Evolutionary conservation across 2,888 invertebrate species (phyloP).

Genomic region (Hirtodrosophila confusa): DNA sequence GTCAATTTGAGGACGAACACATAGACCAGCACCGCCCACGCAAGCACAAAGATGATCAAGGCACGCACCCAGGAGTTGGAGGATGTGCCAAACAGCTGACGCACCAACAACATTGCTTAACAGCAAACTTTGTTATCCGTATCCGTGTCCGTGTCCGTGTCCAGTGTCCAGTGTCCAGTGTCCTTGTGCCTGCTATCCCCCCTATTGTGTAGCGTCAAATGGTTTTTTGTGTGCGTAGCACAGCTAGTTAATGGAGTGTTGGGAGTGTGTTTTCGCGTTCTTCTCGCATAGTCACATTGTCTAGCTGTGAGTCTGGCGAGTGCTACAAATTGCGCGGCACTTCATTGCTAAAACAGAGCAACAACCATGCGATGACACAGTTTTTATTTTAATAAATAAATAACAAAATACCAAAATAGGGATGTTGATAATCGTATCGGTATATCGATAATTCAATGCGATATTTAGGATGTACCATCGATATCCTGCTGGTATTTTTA

Average conservation of each 20-base stretch:
- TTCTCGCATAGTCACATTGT: constrained; percentile 51
- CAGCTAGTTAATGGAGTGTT: constrained; percentile 34
- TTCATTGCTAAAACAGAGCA: constrained; percentile 29
- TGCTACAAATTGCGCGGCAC: constrained; percentile 25
- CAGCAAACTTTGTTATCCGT: too few relatives aligned
- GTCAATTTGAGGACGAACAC: constrained; percentile 82
- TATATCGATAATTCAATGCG: constrained; percentile 22
- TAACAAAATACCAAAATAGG: constrained; percentile 53
- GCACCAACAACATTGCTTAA: constrained; percentile 80
- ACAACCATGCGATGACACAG: constrained; percentile 14
- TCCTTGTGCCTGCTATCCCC: constrained; percentile 2
- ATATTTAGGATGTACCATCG: background rate
- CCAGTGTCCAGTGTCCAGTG: constrained; percentile 2
- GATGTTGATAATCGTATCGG: constrained; percentile 39
- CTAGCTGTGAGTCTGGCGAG: constrained; percentile 22
- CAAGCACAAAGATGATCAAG: constrained; percentile 82
- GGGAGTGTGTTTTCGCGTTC: constrained; percentile 27
- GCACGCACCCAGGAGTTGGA: constrained; percentile 83
- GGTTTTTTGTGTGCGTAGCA: constrained; percentile 8
- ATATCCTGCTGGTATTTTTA: too few relatives aligned
- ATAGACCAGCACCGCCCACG: constrained; percentile 83
- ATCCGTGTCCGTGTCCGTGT: background rate
- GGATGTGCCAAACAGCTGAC: constrained; percentile 82
- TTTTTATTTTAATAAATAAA: constrained; percentile 47
- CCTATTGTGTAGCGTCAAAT: background rate